phyloP scores from a whole-genome alignment of 2,888 invertebrate genomes.

The Calephelis perditalis region DNA sequence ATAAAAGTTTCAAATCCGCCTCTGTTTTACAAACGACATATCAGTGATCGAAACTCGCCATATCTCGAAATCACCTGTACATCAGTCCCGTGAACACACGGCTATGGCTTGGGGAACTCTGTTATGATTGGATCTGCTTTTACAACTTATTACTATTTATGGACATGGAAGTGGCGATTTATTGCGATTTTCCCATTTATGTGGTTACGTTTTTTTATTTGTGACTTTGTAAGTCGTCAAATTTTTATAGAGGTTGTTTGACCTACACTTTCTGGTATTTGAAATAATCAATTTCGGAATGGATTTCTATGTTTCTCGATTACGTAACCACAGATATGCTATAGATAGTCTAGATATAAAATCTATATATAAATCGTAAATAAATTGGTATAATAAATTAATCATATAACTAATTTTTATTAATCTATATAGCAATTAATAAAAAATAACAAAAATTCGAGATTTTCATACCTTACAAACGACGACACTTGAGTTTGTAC shows the following conservation, averaged over 20 bases:
- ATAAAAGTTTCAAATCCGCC: constrained; percentile 27
- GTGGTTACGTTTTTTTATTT: constrained; percentile 8
- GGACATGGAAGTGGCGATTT: constrained; percentile 28
- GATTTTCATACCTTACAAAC: too few species aligned
- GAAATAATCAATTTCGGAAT: too few species aligned
- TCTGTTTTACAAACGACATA: constrained; percentile 46
- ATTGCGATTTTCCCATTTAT: constrained; percentile 19
- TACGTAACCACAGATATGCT: too few species aligned
- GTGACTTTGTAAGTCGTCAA: neutral
- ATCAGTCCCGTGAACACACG: constrained; percentile 36
- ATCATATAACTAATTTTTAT: too few species aligned
- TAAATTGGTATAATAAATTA: too few species aligned
- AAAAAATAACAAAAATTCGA: too few species aligned
- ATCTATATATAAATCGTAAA: too few species aligned
- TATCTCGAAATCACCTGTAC: constrained; percentile 33
- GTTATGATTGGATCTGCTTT: constrained; percentile 44
- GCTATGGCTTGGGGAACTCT: constrained; percentile 39
- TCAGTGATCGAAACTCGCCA: constrained; percentile 41
- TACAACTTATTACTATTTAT: constrained; percentile 27
- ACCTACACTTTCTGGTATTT: neutral
- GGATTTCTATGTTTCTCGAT: too few species aligned
- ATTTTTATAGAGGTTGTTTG: constrained; percentile 1
- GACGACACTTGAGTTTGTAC: too few species aligned
- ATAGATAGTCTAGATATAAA: too few species aligned
- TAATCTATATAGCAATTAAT: too few species aligned